Percentiles rank a stretch among this genome's conserved stretches.
These are phyloP conservation scores for Meiosimyza decipiens DNA, from an alignment of 2,888 invertebrate species.

Conservation along the genomic window DNA sequence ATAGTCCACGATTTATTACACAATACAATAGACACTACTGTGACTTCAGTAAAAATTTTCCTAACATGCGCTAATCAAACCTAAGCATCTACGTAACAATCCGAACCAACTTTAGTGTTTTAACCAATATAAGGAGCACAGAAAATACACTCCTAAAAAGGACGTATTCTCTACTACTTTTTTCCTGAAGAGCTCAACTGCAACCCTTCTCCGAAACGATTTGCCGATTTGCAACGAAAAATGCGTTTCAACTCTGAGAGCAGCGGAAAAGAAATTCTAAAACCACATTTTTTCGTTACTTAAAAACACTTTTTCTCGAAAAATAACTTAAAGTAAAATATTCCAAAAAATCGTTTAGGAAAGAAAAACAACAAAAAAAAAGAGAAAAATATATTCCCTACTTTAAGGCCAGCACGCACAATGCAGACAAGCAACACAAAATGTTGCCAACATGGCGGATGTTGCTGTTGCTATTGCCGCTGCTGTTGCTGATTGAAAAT, in stretches of 20 bases:
- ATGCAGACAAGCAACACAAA: conserved; percentile 5
- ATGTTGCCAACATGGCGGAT: conserved; percentile 39
- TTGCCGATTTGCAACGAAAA: too few species aligned
- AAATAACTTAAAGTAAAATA: conserved; percentile 9
- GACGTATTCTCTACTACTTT: too few species aligned
- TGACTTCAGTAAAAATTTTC: too few species aligned
- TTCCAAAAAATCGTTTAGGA: neutral
- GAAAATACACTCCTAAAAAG: too few species aligned
- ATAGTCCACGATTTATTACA: too few species aligned
- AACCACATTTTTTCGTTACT: neutral
- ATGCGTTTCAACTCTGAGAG: neutral
- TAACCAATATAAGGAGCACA: too few species aligned
- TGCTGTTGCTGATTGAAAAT: conserved; percentile 39
- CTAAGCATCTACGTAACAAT: too few species aligned
- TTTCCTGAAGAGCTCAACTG: too few species aligned
- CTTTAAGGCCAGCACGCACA: neutral
- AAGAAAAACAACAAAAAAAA: neutral
- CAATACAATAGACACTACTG: too few species aligned
- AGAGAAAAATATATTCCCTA: neutral
- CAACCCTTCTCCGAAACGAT: too few species aligned
- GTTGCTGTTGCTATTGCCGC: conserved; percentile 41
- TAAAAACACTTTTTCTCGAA: neutral
- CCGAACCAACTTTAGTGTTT: too few species aligned
- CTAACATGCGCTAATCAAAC: too few species aligned
- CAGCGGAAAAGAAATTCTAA: neutral